Base-by-base conservation (phyloP, 2,888 invertebrate genomes). In the Limnephilus lunatus region DNA sequence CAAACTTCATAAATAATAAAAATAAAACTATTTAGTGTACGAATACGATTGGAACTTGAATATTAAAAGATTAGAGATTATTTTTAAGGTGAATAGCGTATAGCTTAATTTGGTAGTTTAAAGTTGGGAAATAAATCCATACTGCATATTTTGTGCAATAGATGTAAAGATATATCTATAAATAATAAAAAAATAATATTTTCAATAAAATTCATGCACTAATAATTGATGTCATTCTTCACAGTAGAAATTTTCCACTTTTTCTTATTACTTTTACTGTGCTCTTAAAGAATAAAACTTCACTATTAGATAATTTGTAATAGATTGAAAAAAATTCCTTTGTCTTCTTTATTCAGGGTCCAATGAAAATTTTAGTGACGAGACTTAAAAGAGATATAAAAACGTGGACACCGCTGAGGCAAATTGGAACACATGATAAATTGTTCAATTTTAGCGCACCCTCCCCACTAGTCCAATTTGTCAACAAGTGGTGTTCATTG, bases 321-420 rank as follows among this genome's bases (percentile, higher is more conserved):
- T 35, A 32, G 83, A 83, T 35, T 83, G 14, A 48, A 68, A n/a
- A 25, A 85, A 85, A 48, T 15, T n/a, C n/a, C 14, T 12, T 44
- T 91, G 89, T 89, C 91, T 93, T 90, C 92, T 92, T 93, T 83
- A 85, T 68, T 87, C 91, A 91, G 93, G 93, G 93, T 93, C 93
- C 93, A 93, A 93, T 92, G 93, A 93, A 39, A 92, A 93, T 91
- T 32, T 39, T 85, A 68, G 53, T 68, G 25, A 25, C 25, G 53
- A 68, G 53, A 68, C 53, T 68, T 68, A 68, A 5, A 19, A 19
- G n/a, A 68, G 53, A 19, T 25, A 5, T 68, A 68, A 25, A 68
- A 68, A 68, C 53, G 4, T 68, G 25, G 53, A 68, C 53, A 68
- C 25, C 25, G 25, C 53, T 68, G 14, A 68, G 19, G 53, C 53